Base-by-base conservation (phyloP, 2,888 invertebrate genomes). In the Eupithecia dodoneata region DNA sequence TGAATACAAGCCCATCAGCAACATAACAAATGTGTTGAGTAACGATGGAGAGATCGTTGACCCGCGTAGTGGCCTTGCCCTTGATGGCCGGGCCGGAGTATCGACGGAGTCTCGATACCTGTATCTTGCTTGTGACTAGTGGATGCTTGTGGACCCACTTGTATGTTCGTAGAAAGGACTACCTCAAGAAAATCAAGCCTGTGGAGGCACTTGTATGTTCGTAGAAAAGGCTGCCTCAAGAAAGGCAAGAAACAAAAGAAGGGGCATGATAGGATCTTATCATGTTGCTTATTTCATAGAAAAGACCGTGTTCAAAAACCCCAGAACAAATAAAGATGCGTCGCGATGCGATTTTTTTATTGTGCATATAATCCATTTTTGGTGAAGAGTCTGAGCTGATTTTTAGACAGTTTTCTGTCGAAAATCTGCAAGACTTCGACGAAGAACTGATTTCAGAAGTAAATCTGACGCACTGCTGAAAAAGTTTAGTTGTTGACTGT, bases 31-130 rank as follows among this genome's bases (percentile, higher is more conserved):
- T 73, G 77, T 80, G 79, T 72, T 78, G 74, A 66, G 74, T 81
- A 79, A 78, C 73, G 77, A 78, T 78, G 80, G 52, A 73, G 72
- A 85, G 92, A 85, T 90, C 92, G 83, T 80, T 82, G 92, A 91
- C 91, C 93, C 83, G 83, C 74, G 83, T 74, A 78, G 85, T 89
- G 93, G 92, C 93, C 93, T 93, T 93, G 93, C 93, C 93, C 93
- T 93, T 93, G 90, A 89, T 86, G 83, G 83, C 10, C 18, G n/a
- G 63, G 7, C 81, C 85, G 82, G 85, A 86, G 84, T 86, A 85
- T 86, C 89, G 87, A 87, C 79, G 74, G 80, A 79, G 80, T 79
- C 76, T 66, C 66, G n/a, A 30, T 80, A 78, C 72, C 42, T 42
- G 66, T 42, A 63, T 3, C 44, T 44, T 44, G 44, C 72, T 55